Base-by-base conservation (phyloP, 1,140 invertebrate species). In the Chironomus striatipennis region DNA sequence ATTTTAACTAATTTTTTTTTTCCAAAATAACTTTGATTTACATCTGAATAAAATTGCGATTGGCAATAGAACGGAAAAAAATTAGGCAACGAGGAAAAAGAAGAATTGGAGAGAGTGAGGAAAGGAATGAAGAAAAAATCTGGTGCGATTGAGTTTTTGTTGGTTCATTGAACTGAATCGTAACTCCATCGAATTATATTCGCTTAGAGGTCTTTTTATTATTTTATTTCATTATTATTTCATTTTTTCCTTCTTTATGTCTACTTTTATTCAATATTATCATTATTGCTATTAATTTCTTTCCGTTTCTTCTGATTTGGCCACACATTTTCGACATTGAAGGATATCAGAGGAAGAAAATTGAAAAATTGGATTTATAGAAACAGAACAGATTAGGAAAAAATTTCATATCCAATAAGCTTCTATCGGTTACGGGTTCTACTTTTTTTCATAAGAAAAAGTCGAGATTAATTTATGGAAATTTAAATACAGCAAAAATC, bases 131-230 rank as follows among this genome's bases (percentile, higher is more conserved):
- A 34, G 5, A 34, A 57, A n/a, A 57, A 57, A 57, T 57, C 47
- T 57, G 47, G 47, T 57, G 47, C 47, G 8, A 57, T 57, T 57
- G 47, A 57, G 12, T 57, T 57, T 57, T 57, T 57, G n/a, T n/a
- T 57, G 47, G 47, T 57, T 57, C 47, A 57, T 57, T 57, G 47
- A 57, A 57, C 47, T n/a, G 47, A 57, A 57, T 57, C 47, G 47
- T 57, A 57, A 57, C 47, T 57, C 47, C 47, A 57, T 57, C 47
- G 47, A 57, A 57, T 15, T 15, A 34, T 34, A 57, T 57, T 57
- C 47, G 47, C 47, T 12, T 57, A 57, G 15, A 57, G 12, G 47
- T 57, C 47, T 57, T 15, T 57, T 34, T 34, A n/a, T 34, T 34
- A 34, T 34, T 2, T 34, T 34, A 34, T 34, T 34, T 34, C 24